Base-by-base conservation (phyloP, 92 coral and sea anemone genomes). In the Nematostella vectensis region DNA sequence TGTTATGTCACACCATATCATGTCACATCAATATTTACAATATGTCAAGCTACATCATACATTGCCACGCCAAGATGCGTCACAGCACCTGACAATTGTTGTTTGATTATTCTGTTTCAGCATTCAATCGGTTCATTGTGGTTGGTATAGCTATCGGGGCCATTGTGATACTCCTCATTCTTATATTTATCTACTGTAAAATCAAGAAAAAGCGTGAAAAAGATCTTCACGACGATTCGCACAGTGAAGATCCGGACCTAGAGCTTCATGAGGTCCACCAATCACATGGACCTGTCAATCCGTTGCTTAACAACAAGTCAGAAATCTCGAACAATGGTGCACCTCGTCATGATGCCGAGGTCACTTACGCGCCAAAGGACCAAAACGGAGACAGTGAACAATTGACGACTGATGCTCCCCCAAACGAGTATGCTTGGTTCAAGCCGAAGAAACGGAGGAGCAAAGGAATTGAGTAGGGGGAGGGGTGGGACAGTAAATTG, bases 121-220 rank as follows among this genome's bases (percentile, higher is more conserved):
- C 72, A 3, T 66, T 66, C 37, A 66, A 66, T 36, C 28, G 72
- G 19, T 66, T 66, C 26, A 66, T 66, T 2, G 72, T 59, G 27
- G 72, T 66, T 3, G 72, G 72, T 10, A 66, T 66, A 15, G 72
- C 55, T 31, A 66, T 66, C 13, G 72, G 72, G 2, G 62, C 72
- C 39, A 43, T 55, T 11, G 63, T 50, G 12, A 15, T 66, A 1
- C 47, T 66, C 1, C 54, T 66, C 22, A 25, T 66, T 1, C 26
- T 33, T 27, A 66, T 66, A 15, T 48, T 66, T 31, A 48, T 66
- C 20, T 55, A 42, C 72, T 66, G 72, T 49, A 66, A 66, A 42
- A 55, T 66, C 48, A 66, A 66, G 72, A 66, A 66, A 66, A 66
- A 55, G 62, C 13, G 62, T 30, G 53, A 57, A 33, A 66, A 66